Conservation (phyloP, 2,797 vertebrate genomes). For the Schizothorax lantsangensis region DNA sequence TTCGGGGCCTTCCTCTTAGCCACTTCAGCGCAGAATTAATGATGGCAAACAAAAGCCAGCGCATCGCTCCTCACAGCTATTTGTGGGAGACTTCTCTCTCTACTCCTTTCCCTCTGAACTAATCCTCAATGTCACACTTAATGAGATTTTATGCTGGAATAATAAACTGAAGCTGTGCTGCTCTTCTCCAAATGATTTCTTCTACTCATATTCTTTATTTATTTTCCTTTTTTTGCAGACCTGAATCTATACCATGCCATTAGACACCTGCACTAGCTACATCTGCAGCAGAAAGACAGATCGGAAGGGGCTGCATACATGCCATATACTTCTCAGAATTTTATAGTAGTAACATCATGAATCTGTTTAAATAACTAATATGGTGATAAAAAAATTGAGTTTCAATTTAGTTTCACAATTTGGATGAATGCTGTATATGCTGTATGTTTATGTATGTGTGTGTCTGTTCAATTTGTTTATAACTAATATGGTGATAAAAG, state of each 20-base stretch:
- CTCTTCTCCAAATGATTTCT: conserved; percentile 57
- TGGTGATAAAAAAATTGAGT: not conserved
- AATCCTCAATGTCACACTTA: conserved; percentile 84
- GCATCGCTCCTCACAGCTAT: conserved; percentile 71
- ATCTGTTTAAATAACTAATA: not conserved
- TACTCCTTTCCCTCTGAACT: conserved; percentile 66
- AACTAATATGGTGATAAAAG: not conserved
- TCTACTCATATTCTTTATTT: conserved; percentile 42
- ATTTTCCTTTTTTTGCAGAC: conserved; percentile 26
- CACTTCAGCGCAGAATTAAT: conserved; percentile 76
- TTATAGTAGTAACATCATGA: too few species aligned
- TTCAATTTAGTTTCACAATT: not conserved
- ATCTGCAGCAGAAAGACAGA: not conserved
- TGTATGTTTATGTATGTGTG: not conserved
- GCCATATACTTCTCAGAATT: not conserved
- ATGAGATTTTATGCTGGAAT: conserved; percentile 82
- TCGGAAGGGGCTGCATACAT: not conserved
- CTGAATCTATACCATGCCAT: conserved; percentile 44
- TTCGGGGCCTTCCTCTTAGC: conserved; percentile 69
- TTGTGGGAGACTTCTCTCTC: conserved; percentile 65
- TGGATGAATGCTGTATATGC: not conserved
- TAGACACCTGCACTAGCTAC: conserved; percentile 35
- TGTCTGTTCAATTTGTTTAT: not conserved
- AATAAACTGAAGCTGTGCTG: conserved; percentile 73
- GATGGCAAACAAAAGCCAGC: conserved; percentile 77